Percentiles rank a stretch among this genome's conserved stretches.
These are phyloP conservation scores for Nymphalis c-album DNA, from an alignment of 2,888 invertebrate species.

Conservation along the genomic window DNA sequence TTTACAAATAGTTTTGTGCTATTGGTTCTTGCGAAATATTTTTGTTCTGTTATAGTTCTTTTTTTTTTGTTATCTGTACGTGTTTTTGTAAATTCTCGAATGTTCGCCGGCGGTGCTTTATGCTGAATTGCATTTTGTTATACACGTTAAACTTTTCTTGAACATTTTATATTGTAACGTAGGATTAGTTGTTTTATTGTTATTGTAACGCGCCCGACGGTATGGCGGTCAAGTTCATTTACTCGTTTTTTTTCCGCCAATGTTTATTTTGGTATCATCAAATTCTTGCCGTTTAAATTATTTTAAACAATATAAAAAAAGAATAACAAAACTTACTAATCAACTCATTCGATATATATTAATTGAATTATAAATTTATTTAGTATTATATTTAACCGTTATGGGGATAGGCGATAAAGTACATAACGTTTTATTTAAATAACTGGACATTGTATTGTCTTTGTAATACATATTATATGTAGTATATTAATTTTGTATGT, in stretches of 20 bases:
- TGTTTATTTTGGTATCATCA: background rate
- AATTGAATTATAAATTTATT: too few species aligned
- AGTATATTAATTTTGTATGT: background rate
- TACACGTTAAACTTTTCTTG: background rate
- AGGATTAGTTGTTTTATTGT: background rate
- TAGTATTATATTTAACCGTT: too few species aligned
- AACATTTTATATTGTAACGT: background rate
- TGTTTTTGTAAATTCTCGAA: slow-evolving; percentile 27
- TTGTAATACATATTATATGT: background rate
- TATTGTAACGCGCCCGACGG: background rate
- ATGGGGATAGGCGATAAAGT: too few species aligned
- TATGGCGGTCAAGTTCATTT: background rate
- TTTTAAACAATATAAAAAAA: background rate
- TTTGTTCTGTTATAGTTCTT: slow-evolving; percentile 37
- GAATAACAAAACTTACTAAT: background rate
- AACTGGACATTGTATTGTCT: too few species aligned
- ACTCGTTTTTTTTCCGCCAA: slow-evolving; percentile 1
- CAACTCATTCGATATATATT: too few species aligned
- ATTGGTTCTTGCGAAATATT: slow-evolving; percentile 46
- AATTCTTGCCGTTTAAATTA: slow-evolving; percentile 1
- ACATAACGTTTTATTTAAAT: too few species aligned
- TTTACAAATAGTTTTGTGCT: slow-evolving; percentile 40
- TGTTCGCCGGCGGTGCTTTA: slow-evolving; percentile 21
- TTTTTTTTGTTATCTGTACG: slow-evolving; percentile 23
- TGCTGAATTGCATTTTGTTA: slow-evolving; percentile 24